Conservation (phyloP, 2,797 vertebrate genomes). For the Gymnoscopelus microlampas region DNA sequence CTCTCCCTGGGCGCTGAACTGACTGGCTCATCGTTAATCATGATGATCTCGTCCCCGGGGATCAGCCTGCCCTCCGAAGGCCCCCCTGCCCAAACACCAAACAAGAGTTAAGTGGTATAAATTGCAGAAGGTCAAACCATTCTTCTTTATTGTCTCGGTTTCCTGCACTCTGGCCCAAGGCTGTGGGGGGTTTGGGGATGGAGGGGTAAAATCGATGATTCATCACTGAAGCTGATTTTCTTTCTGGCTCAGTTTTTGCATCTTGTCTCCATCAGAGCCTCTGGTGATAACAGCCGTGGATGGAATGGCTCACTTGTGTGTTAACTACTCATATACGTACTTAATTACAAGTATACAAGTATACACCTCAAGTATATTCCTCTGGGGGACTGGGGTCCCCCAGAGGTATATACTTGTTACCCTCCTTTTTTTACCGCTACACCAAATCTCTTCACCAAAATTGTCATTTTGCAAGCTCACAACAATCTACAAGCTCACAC, state of each 20-base stretch:
- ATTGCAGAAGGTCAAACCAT: constrained; percentile 18
- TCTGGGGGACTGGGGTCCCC: no score
- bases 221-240: constrained; percentile 33
- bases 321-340: constrained; percentile 1
- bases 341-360: no score
- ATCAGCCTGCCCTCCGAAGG: constrained; percentile 97
- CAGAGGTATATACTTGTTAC: no score
- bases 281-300: constrained; percentile 31
- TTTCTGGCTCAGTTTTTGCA: constrained; percentile 32
- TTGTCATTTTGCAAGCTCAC: neutral
- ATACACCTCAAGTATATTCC: no score
- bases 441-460: neutral
- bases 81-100: constrained; percentile 82
- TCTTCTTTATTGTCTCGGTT: constrained; percentile 31
- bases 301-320: constrained; percentile 49
- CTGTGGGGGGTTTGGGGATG: constrained; percentile 54
- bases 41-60: constrained; percentile 98
- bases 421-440: neutral
- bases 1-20: constrained; percentile 93
- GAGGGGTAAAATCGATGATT: constrained; percentile 58
- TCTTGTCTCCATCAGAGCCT: constrained; percentile 31
- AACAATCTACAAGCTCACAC: neutral
- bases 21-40: constrained; percentile 98
- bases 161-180: constrained; percentile 33
- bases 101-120: constrained; percentile 37